phyloP scores from a whole-genome alignment of 2,113 vertebrate genomes.

The Microcebus lehilahytsara region DNA sequence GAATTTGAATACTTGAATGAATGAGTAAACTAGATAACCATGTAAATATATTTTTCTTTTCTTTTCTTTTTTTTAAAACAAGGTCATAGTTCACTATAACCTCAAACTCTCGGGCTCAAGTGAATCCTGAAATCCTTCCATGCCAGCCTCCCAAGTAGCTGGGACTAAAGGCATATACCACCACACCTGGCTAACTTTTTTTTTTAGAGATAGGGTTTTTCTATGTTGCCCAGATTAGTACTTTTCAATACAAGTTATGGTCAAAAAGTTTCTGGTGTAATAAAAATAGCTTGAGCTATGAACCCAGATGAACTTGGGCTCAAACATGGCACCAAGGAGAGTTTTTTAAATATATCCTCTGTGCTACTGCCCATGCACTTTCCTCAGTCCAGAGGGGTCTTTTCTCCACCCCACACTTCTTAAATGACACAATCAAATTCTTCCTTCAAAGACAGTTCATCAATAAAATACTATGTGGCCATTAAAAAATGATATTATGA shows the following conservation, averaged over 20 bases:
- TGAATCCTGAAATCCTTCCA: too few relatives aligned
- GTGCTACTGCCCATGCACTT: neutral
- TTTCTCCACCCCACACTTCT: neutral
- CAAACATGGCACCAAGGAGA: neutral
- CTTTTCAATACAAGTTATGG: neutral
- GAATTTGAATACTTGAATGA: neutral
- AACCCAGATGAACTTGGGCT: neutral
- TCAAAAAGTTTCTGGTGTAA: neutral
- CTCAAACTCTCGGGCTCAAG: too few relatives aligned
- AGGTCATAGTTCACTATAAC: too few relatives aligned
- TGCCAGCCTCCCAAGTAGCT: too few relatives aligned
- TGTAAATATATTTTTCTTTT: neutral
- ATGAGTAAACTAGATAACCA: neutral
- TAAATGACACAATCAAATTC: neutral
- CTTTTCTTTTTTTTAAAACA: too few relatives aligned
- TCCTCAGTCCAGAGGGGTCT: neutral
- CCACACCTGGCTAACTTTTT: too few relatives aligned
- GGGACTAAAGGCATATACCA: too few relatives aligned
- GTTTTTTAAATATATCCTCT: neutral
- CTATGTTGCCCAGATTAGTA: too few relatives aligned
- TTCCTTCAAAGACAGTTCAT: neutral
- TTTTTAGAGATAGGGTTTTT: too few relatives aligned
- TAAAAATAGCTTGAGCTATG: neutral
- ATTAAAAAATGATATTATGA: neutral
- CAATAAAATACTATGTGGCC: neutral